Evolutionary conservation across 2,888 invertebrate species (phyloP), one percentile per base, ranked within the genome.

Genomic region (Dasypogon diadema): DNA sequence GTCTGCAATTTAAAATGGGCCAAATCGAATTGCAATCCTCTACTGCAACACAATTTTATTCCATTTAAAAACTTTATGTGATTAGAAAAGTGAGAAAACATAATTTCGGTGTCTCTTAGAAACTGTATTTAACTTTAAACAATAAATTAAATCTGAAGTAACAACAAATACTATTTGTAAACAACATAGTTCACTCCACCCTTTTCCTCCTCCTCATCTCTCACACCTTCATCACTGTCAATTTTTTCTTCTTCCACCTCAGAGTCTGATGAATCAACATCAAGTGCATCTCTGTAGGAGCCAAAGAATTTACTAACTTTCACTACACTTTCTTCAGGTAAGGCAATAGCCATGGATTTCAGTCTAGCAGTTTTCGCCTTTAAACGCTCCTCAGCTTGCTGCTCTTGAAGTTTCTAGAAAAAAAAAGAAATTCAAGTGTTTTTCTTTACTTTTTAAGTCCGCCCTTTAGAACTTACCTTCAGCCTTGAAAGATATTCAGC

Each of bases 1-100:
- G 97, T 65, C 89, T 98, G 77, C 96, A 98, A 84, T 97, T 98
- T 84, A 99, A 98, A 89, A 97, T 99, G 93, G 97, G 97, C 3
- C 98, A 99, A 87, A 93, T 98, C 74, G 99, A 99, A 87, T 87
- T 96, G 79, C 96, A 97, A 85, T 95, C 95, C 1, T 95, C 95
- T 0, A 93, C 94, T 70, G 95, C 94, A n/a, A 94, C 94, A 5
- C 96, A 96, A 83, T 95, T 96, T 86, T 96, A 94, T 85, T 91
- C 92, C 34, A 89, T 92, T 81, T 92, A 89, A 86, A 80, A n/a
- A 6, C 1, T 12, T 48, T 5, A 5, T 12, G 16, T 16, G 2
- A 5, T 48, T n/a, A 48, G 12, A 5, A 14, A 14, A 14, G n/a
- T n/a, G 48, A n/a, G 16, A 48, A 48, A 48, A 48, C 5, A 2